phyloP scores from a whole-genome alignment of 1,140 invertebrate species.

The Dysdera silvatica region DNA sequence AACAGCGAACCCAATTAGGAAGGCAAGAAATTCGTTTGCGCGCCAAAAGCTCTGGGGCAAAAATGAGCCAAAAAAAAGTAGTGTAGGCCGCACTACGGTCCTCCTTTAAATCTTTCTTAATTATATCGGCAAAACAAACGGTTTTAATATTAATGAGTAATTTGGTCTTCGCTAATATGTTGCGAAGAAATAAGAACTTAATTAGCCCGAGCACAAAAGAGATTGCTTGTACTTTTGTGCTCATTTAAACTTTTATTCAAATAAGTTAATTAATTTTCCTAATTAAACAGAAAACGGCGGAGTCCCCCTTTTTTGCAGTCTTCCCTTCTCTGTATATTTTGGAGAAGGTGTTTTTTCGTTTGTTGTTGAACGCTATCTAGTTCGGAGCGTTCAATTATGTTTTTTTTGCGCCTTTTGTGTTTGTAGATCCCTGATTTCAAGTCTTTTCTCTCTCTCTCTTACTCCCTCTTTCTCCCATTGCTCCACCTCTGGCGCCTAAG shows the following conservation, averaged over 20 bases:
- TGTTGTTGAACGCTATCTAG: too few relatives aligned
- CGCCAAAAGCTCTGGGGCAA: too few relatives aligned
- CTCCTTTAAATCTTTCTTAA: conserved; percentile 31
- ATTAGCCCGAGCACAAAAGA: conserved; percentile 26
- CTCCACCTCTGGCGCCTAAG: conserved; percentile 1
- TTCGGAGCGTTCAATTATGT: conserved; percentile 26
- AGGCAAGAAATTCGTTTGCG: too few relatives aligned
- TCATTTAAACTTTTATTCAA: conserved; percentile 30
- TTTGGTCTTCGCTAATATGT: conserved; percentile 28
- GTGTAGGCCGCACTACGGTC: too few relatives aligned
- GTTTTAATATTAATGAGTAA: conserved; percentile 31
- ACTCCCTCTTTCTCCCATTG: neutral
- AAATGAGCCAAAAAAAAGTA: too few relatives aligned
- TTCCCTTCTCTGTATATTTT: too few relatives aligned
- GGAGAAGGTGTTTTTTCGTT: too few relatives aligned
- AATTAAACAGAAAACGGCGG: conserved; percentile 29
- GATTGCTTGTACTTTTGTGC: conserved; percentile 30
- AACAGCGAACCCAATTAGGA: too few relatives aligned
- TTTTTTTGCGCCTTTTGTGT: conserved; percentile 6
- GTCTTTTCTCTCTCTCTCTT: neutral
- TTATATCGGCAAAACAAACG: conserved; percentile 30
- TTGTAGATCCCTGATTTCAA: neutral
- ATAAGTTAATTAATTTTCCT: conserved; percentile 32
- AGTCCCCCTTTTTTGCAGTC: too few relatives aligned
- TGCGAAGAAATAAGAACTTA: conserved; percentile 29